These are phyloP conservation scores for Misgurnus mizolepis DNA, from an alignment of 2,113 vertebrate species.

Conservation along the genomic window DNA sequence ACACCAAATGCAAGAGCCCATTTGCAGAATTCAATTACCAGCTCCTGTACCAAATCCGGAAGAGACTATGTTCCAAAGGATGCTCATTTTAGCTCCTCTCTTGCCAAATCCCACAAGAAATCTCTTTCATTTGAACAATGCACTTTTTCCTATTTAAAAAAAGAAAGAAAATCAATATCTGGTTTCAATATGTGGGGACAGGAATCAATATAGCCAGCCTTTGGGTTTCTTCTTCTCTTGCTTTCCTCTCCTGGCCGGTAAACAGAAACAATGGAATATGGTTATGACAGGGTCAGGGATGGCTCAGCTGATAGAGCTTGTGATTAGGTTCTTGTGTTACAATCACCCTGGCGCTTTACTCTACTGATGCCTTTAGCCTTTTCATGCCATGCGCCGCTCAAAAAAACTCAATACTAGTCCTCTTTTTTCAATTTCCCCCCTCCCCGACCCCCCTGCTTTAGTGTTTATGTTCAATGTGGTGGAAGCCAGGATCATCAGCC, in stretches of 20 bases:
- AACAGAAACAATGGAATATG: constrained; percentile 79
- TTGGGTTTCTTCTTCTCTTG: constrained; percentile 53
- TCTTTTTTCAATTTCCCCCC: constrained; percentile 8
- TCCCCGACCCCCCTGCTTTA: constrained; percentile 3
- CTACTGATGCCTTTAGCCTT: constrained; percentile 70
- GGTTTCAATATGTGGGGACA: constrained; percentile 80
- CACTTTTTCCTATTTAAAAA: constrained; percentile 77
- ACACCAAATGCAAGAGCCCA: constrained; percentile 64
- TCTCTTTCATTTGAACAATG: constrained; percentile 77
- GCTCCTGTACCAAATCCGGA: constrained; percentile 73
- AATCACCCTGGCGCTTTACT: constrained; percentile 64
- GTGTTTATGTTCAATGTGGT: constrained; percentile 28
- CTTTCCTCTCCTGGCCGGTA: constrained; percentile 67
- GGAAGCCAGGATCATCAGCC: constrained; percentile 35
- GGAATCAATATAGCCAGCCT: constrained; percentile 71
- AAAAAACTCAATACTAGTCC: constrained; percentile 56
- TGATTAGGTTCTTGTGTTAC: constrained; percentile 75
- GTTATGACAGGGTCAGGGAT: constrained; percentile 78
- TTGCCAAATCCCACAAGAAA: constrained; percentile 80
- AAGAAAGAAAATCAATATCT: constrained; percentile 83
- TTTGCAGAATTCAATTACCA: constrained; percentile 79
- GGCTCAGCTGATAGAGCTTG: constrained; percentile 70
- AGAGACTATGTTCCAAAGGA: constrained; percentile 72
- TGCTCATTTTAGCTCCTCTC: constrained; percentile 79
- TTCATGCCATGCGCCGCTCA: constrained; percentile 62